Evolutionary conservation across 2,888 invertebrate genomes (phyloP).

Genomic region (Brenthis daphne): DNA sequence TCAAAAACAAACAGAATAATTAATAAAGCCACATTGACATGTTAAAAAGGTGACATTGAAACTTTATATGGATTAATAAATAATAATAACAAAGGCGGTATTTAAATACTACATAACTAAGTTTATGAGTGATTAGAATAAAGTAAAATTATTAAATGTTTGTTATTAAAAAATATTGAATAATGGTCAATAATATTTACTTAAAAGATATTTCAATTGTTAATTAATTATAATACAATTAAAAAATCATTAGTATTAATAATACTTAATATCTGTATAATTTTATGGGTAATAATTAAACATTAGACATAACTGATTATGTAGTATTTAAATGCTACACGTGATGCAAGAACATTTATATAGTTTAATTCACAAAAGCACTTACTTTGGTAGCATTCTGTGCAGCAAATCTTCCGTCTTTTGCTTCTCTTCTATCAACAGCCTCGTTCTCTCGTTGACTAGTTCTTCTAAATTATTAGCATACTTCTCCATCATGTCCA

Average conservation of each 20-base stretch:
- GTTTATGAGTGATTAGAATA: not conserved
- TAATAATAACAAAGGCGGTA: conserved; percentile 3
- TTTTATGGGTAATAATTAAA: too few species aligned
- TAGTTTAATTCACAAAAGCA: conserved; percentile 40
- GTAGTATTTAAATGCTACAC: conserved; percentile 19
- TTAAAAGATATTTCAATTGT: too few species aligned
- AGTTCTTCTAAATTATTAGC: conserved; percentile 97
- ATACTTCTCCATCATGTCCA: conserved; percentile 98
- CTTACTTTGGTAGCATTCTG: conserved; percentile 95
- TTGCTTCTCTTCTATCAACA: conserved; percentile 94
- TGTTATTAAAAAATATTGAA: too few species aligned
- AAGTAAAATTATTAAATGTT: not conserved
- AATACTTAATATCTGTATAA: too few species aligned
- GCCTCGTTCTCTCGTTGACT: conserved; percentile 94
- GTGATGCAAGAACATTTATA: conserved; percentile 24
- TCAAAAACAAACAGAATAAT: conserved; percentile 54
- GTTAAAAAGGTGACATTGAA: conserved; percentile 42
- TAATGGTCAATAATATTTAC: too few species aligned
- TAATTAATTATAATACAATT: too few species aligned
- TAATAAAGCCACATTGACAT: conserved; percentile 45
- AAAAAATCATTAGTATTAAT: too few species aligned
- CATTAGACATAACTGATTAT: not conserved
- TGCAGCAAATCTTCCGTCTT: conserved; percentile 95
- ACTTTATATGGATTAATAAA: conserved; percentile 42
- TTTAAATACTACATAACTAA: conserved; percentile 17